Conservation (phyloP, 2,113 vertebrate genomes). For the Zosterops pallidus region DNA sequence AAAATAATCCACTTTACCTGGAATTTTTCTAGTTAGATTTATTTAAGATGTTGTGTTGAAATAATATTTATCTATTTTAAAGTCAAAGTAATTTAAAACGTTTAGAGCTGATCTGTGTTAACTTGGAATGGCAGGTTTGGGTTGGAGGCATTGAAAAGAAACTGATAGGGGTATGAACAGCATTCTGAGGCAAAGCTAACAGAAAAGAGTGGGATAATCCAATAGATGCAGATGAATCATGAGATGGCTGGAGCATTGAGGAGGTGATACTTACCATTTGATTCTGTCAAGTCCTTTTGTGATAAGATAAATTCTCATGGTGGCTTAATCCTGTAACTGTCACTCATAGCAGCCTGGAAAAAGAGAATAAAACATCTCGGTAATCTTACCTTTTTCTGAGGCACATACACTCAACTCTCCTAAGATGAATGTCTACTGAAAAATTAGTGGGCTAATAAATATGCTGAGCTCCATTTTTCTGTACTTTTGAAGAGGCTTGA, state of each 20-base stretch:
- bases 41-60: background rate
- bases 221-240: background rate
- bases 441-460: background rate
- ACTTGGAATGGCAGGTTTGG: background rate
- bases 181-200: background rate
- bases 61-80: background rate
- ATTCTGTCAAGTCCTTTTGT: constrained; percentile 9
- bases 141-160: background rate
- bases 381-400: background rate
- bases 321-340: background rate
- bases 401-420: background rate
- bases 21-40: background rate
- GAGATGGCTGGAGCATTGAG: background rate
- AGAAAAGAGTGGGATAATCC: background rate
- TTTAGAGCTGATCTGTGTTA: background rate
- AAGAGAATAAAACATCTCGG: background rate
- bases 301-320: background rate
- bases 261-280: background rate
- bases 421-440: background rate
- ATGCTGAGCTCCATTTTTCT: background rate
- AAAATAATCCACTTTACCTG: background rate
- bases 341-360: background rate
- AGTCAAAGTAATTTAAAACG: background rate
- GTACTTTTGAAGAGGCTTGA: background rate
- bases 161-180: background rate